Evolutionary conservation across 2,797 vertebrate species (phyloP).

Genomic region (Paedocypris micromegethes): DNA sequence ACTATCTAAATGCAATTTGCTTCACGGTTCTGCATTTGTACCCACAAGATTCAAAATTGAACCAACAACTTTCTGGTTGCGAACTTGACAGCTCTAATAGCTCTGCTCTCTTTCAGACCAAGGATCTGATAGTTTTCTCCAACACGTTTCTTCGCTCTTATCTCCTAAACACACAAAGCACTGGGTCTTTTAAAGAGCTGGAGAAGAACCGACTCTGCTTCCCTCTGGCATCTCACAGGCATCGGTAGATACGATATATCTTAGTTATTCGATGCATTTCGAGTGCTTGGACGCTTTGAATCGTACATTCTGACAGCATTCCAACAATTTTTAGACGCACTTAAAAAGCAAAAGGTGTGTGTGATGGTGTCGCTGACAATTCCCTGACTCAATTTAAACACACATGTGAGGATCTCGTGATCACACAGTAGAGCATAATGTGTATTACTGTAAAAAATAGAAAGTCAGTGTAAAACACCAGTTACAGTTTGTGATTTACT

Average conservation of each 20-base stretch:
- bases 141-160: constrained; percentile 41
- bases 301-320: constrained; percentile 34
- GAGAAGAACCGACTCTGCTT: constrained; percentile 23
- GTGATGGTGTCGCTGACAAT: constrained; percentile 8
- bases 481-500: too few species aligned
- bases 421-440: too few species aligned
- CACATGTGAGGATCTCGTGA: too few species aligned
- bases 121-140: constrained; percentile 39
- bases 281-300: constrained; percentile 39
- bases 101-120: constrained; percentile 7
- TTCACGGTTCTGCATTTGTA: too few species aligned
- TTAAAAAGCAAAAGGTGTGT: constrained; percentile 19
- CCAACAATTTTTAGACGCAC: constrained; percentile 28
- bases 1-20: too few species aligned
- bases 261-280: constrained; percentile 43
- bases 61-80: too few species aligned
- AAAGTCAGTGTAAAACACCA: too few species aligned
- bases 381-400: not conserved
- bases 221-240: constrained; percentile 28
- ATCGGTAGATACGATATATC: constrained; percentile 45
- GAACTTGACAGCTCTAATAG: too few species aligned
- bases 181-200: constrained; percentile 48
- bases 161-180: constrained; percentile 35
- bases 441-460: not conserved
- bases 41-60: too few species aligned